These are phyloP conservation scores for Microhierax caerulescens DNA, from an alignment of 2,797 vertebrate genomes.

Conservation along the genomic window DNA sequence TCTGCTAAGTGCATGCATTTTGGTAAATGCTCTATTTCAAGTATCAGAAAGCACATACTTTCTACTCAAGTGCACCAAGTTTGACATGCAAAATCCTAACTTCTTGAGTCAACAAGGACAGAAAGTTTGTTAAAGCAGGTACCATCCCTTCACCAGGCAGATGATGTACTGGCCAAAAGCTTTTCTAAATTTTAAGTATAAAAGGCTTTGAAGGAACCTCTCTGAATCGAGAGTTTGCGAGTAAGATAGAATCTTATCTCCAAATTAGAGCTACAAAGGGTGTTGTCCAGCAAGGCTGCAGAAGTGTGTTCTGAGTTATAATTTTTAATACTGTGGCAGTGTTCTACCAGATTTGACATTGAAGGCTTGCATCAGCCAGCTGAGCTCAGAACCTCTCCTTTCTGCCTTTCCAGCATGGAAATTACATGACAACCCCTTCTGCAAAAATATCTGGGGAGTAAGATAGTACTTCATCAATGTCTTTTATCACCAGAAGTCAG, in stretches of 20 bases:
- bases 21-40: background rate
- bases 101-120: background rate
- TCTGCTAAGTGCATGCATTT: background rate
- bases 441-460: background rate
- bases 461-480: background rate
- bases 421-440: background rate
- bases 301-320: background rate
- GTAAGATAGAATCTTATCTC: background rate
- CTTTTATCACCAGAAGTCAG: background rate
- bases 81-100: background rate
- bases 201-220: background rate
- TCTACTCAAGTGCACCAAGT: background rate
- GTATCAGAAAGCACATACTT: background rate
- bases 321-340: background rate
- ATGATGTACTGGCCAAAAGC: background rate
- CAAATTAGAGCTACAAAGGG: background rate
- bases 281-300: background rate
- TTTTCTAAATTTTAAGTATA: background rate
- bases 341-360: background rate
- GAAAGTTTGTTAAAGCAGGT: background rate
- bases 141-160: background rate
- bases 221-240: background rate
- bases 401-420: background rate
- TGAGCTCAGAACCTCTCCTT: background rate
- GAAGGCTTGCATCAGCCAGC: background rate